Percentiles rank a stretch among this genome's conserved stretches.
phyloP scores from a whole-genome alignment of 2,888 invertebrate species.

The Lycocerus yunnanus region DNA sequence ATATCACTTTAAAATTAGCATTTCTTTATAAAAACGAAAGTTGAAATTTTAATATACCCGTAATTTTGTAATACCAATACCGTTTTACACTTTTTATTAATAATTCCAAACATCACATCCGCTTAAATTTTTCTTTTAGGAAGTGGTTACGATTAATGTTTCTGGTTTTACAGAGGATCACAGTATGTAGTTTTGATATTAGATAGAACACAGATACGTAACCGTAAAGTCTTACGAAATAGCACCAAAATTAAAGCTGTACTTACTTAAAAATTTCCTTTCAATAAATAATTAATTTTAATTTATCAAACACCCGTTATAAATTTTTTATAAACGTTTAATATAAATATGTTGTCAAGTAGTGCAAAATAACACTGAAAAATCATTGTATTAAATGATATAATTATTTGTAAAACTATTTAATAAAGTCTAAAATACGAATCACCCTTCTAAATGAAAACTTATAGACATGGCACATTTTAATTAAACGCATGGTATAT shows the following conservation, averaged over 20 bases:
- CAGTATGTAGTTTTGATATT: conserved; percentile 15
- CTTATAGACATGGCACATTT: not conserved
- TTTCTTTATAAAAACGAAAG: not conserved
- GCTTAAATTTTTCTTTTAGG: conserved; percentile 14
- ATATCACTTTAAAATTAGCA: not conserved
- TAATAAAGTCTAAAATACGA: not conserved
- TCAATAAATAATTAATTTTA: not conserved
- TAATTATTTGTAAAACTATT: not conserved
- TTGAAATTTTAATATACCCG: conserved; percentile 11
- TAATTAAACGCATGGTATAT: not conserved
- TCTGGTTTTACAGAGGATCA: conserved; percentile 22
- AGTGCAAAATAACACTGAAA: not conserved
- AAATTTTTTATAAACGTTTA: not conserved
- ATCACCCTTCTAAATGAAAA: not conserved
- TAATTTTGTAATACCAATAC: not conserved
- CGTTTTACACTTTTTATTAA: not conserved
- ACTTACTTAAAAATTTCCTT: not conserved
- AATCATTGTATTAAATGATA: not conserved
- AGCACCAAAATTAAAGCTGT: conserved; percentile 28
- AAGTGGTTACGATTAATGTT: conserved; percentile 21
- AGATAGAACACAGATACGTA: conserved; percentile 8
- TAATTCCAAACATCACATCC: conserved; percentile 12
- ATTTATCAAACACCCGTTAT: not conserved
- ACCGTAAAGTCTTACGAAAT: conserved; percentile 3
- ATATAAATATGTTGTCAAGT: not conserved